Conservation (phyloP, 2,888 invertebrate genomes). For the Drosophila paranaensis region DNA sequence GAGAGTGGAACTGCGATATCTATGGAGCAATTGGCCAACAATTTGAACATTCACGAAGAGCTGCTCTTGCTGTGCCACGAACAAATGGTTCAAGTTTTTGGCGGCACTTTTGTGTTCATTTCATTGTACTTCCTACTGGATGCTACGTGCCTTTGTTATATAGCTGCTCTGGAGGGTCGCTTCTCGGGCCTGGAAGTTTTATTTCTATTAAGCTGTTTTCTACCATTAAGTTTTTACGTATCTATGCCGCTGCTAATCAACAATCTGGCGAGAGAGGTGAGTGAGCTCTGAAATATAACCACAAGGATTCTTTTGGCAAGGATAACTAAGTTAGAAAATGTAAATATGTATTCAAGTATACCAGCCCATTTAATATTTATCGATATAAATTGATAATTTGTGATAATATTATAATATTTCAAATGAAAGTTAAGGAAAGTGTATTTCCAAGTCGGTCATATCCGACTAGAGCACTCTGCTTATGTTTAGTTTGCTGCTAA, state of each 20-base stretch:
- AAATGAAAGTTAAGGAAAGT: no score
- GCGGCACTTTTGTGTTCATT: conserved; percentile 35
- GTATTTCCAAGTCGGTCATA: no score
- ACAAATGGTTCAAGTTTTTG: conserved; percentile 41
- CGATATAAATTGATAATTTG: no score
- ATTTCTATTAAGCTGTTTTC: conserved; percentile 7
- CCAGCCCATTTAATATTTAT: no score
- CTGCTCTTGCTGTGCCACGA: conserved; percentile 35
- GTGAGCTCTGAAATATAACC: not conserved
- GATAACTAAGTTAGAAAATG: no score
- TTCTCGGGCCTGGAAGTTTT: not conserved
- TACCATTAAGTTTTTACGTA: conserved; percentile 30
- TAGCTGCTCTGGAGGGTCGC: conserved; percentile 1
- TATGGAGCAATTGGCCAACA: conserved; percentile 2
- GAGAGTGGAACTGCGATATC: not conserved
- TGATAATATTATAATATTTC: no score
- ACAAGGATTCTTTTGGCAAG: no score
- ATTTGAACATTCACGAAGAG: conserved; percentile 38
- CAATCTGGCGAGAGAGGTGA: conserved; percentile 31
- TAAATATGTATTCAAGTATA: no score
- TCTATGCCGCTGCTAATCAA: conserved; percentile 39
- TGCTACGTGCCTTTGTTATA: conserved; percentile 3
- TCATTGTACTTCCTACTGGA: conserved; percentile 35
- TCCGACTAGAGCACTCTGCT: no score
- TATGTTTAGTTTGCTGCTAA: no score